phyloP scores from a whole-genome alignment of 2,113 vertebrate species.

The Tauraco erythrolophus region DNA sequence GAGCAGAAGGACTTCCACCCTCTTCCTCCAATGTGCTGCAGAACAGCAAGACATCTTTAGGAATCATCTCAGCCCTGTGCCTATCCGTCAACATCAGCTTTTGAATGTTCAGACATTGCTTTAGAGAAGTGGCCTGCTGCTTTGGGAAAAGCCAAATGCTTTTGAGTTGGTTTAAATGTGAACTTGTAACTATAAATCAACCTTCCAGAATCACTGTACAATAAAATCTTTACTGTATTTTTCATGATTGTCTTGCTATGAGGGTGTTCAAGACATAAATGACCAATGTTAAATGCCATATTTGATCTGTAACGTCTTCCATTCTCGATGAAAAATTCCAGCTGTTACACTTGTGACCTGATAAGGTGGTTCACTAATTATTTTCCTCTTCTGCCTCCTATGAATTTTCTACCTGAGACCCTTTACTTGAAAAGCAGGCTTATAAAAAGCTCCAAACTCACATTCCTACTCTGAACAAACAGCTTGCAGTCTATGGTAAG shows the following conservation, averaged over 20 bases:
- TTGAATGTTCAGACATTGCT: not conserved
- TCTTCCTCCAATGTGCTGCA: not conserved
- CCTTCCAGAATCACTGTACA: not conserved
- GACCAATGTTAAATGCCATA: not conserved
- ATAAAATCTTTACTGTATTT: not conserved
- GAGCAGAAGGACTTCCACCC: not conserved
- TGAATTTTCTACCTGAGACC: not conserved
- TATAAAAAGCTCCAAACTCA: not conserved
- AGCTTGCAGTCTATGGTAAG: not conserved
- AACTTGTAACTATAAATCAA: not conserved
- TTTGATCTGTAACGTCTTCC: not conserved
- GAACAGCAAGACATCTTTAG: not conserved
- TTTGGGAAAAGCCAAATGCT: not conserved
- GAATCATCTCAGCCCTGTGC: not conserved
- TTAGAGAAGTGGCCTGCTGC: not conserved
- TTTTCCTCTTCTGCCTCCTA: not conserved
- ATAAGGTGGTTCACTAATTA: not conserved
- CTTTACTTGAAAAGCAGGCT: not conserved
- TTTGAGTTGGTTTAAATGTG: not conserved
- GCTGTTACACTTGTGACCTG: not conserved
- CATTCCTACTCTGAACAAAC: not conserved
- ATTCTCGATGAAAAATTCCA: not conserved
- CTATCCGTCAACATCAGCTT: not conserved
- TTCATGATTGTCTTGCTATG: not conserved
- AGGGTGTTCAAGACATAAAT: not conserved